Evolutionary conservation across 2,113 vertebrate species (phyloP).

Genomic region (Brachyhypopomus occidentalis): DNA sequence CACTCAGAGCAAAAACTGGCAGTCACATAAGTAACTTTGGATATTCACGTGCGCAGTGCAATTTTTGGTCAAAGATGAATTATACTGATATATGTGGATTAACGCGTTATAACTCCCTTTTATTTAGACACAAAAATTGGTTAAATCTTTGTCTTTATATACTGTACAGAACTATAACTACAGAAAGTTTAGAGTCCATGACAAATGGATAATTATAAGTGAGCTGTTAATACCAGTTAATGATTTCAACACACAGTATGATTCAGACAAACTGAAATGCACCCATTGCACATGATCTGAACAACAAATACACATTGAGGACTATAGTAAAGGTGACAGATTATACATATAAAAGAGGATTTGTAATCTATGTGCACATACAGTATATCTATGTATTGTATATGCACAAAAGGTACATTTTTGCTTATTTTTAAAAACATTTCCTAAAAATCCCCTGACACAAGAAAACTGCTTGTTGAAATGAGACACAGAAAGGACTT

Average conservation of each 20-base stretch:
- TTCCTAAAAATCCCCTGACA: slow-evolving; percentile 56
- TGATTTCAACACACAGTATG: slow-evolving; percentile 48
- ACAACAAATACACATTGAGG: slow-evolving; percentile 55
- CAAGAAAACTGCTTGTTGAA: slow-evolving; percentile 48
- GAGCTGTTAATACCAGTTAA: slow-evolving; percentile 32
- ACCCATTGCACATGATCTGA: slow-evolving; percentile 48
- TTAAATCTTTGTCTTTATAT: slow-evolving; percentile 48
- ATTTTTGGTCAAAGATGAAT: slow-evolving; percentile 50
- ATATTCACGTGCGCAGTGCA: slow-evolving; percentile 9
- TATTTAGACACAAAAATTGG: slow-evolving; percentile 54
- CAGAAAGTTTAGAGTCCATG: slow-evolving; percentile 33
- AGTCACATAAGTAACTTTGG: neutral
- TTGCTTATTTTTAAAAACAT: slow-evolving; percentile 53
- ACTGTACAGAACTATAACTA: slow-evolving; percentile 46
- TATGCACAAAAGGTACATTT: slow-evolving; percentile 49
- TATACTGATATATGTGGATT: slow-evolving; percentile 58
- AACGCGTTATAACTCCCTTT: slow-evolving; percentile 53
- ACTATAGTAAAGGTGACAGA: slow-evolving; percentile 51
- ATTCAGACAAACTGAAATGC: slow-evolving; percentile 45
- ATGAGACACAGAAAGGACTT: slow-evolving; percentile 47
- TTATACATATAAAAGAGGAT: slow-evolving; percentile 52
- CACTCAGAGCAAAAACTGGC: neutral
- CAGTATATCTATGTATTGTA: slow-evolving; percentile 33
- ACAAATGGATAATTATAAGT: slow-evolving; percentile 28
- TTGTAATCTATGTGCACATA: slow-evolving; percentile 46